Evolutionary conservation across 2,888 invertebrate species (phyloP).

Genomic region (Clanis bilineata): DNA sequence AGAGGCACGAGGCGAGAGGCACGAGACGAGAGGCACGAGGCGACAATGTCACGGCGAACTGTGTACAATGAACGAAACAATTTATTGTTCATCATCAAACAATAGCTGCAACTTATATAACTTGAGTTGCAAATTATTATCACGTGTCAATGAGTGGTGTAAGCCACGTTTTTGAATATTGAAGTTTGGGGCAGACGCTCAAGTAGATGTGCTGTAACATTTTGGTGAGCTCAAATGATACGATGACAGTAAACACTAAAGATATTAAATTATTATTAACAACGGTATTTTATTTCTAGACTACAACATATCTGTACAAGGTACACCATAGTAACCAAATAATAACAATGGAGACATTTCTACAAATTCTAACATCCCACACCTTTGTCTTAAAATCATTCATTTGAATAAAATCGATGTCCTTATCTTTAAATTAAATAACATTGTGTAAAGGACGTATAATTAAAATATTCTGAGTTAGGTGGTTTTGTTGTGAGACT

Average conservation of each 20-base stretch:
- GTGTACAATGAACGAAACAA: slow-evolving; percentile 4
- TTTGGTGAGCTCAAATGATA: no score
- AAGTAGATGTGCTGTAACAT: no score
- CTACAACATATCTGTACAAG: no score
- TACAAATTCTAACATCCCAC: no score
- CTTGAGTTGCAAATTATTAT: neutral
- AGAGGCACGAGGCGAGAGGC: neutral
- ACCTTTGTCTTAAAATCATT: neutral
- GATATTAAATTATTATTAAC: no score
- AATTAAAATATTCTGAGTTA: slow-evolving; percentile 4
- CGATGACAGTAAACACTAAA: no score
- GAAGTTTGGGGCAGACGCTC: no score
- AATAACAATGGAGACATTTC: no score
- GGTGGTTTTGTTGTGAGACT: neutral
- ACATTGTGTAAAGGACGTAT: neutral
- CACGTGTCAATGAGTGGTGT: neutral
- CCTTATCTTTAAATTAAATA: neutral
- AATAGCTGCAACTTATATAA: neutral
- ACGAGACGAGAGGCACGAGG: neutral
- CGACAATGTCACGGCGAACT: slow-evolving; percentile 1
- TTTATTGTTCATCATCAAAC: slow-evolving; percentile 6
- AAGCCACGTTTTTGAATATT: neutral
- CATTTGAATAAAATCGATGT: neutral
- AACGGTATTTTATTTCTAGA: no score
- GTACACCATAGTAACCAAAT: no score